Conservation (phyloP, 35 echinoderm and acorn worm species). For the Strongylocentrotus purpuratus region DNA sequence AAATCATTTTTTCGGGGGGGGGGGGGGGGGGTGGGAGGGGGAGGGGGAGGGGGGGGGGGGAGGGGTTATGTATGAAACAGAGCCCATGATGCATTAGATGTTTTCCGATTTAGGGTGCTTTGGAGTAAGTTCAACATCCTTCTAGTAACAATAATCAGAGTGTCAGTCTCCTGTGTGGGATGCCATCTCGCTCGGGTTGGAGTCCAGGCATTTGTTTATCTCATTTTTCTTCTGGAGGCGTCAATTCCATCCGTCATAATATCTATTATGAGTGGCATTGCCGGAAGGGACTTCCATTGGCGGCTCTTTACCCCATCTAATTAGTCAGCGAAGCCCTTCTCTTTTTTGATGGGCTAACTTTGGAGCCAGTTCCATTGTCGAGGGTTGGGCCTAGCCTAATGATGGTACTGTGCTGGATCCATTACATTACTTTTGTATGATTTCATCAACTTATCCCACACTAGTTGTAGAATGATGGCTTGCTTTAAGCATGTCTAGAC, state of each 20-base stretch:
- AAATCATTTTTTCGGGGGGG: too few species aligned
- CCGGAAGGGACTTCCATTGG: neutral
- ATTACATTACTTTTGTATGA: constrained; percentile 2
- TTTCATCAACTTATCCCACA: constrained; percentile 5
- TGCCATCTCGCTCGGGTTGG: neutral
- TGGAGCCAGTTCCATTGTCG: neutral
- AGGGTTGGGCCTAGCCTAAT: neutral
- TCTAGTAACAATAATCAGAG: neutral
- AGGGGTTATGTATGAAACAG: too few species aligned
- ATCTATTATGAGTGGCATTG: constrained; percentile 12
- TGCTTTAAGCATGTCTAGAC: neutral
- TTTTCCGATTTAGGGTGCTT: too few species aligned
- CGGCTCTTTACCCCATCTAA: neutral
- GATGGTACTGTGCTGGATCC: neutral
- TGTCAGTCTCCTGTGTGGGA: neutral
- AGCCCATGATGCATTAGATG: too few species aligned
- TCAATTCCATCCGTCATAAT: neutral
- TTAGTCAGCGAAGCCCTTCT: neutral
- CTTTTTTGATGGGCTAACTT: neutral
- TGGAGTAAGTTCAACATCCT: too few species aligned
- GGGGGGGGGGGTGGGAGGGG: too few species aligned
- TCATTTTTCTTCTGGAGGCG: constrained; percentile 2
- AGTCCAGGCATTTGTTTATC: neutral
- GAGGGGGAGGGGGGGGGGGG: too few species aligned
- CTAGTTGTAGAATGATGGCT: neutral